Evolutionary conservation across 2,113 vertebrate species (phyloP).

Genomic region (Prunella fulvescens): DNA sequence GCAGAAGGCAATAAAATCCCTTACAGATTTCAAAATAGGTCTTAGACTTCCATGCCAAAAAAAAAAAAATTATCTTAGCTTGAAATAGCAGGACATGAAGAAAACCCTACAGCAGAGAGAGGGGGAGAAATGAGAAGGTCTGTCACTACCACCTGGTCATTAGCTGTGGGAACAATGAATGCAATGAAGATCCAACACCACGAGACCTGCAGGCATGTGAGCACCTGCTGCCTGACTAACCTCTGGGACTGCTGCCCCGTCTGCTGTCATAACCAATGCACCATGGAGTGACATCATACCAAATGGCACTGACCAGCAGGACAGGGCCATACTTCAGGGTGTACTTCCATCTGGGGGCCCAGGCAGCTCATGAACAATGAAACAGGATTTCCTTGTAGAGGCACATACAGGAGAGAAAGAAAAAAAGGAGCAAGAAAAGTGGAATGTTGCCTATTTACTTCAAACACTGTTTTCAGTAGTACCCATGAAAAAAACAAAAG

Average conservation of each 20-base stretch:
- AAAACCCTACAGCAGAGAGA: background rate
- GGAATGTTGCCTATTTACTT: background rate
- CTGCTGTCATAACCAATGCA: background rate
- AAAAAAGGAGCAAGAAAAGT: background rate
- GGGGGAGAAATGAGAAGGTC: background rate
- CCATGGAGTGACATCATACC: slow-evolving; percentile 22
- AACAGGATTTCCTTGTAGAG: background rate
- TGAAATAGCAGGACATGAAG: background rate
- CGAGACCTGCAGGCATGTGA: background rate
- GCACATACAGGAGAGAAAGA: background rate
- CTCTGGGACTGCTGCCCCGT: background rate
- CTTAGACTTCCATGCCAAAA: background rate
- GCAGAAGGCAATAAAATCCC: background rate
- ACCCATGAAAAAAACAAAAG: background rate
- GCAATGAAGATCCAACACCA: background rate
- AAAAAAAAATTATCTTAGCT: background rate
- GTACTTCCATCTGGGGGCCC: background rate
- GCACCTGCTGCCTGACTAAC: slow-evolving; percentile 26
- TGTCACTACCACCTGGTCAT: slow-evolving; percentile 41
- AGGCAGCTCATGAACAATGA: background rate
- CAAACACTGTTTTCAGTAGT: background rate
- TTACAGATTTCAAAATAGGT: background rate
- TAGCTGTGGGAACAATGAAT: background rate
- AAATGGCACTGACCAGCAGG: slow-evolving; percentile 38
- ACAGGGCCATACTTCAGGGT: background rate